phyloP scores from a whole-genome alignment of 2,797 vertebrate species.

The Tinamus major region DNA sequence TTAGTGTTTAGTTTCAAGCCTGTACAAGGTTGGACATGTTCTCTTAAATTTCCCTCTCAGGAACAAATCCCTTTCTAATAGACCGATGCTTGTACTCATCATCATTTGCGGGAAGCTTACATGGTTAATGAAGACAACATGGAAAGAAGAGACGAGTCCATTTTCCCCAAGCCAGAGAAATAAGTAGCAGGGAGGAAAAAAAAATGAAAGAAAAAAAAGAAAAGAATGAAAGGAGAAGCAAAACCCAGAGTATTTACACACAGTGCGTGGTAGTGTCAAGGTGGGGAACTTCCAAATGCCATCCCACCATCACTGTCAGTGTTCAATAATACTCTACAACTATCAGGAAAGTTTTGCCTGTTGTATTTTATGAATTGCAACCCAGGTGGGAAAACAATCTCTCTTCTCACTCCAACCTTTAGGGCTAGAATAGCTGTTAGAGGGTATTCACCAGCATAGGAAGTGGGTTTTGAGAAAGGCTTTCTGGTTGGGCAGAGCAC shows the following conservation, averaged over 20 bases:
- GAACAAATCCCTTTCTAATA: background rate
- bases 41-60: background rate
- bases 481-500: background rate
- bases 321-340: background rate
- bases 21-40: background rate
- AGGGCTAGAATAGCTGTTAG: background rate
- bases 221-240: background rate
- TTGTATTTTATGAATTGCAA: background rate
- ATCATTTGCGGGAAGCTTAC: background rate
- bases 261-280: background rate
- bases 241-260: background rate
- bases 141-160: background rate
- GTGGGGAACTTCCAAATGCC: background rate
- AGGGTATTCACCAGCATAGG: background rate
- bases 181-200: background rate
- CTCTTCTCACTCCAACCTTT: background rate
- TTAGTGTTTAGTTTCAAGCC: background rate
- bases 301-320: background rate
- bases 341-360: background rate
- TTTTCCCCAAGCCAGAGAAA: background rate
- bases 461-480: background rate
- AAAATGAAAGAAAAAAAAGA: background rate
- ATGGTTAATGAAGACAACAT: background rate
- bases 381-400: background rate
- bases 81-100: background rate